Base-by-base conservation (phyloP, 2,888 invertebrate genomes). In the Caenorhabditis japonica region DNA sequence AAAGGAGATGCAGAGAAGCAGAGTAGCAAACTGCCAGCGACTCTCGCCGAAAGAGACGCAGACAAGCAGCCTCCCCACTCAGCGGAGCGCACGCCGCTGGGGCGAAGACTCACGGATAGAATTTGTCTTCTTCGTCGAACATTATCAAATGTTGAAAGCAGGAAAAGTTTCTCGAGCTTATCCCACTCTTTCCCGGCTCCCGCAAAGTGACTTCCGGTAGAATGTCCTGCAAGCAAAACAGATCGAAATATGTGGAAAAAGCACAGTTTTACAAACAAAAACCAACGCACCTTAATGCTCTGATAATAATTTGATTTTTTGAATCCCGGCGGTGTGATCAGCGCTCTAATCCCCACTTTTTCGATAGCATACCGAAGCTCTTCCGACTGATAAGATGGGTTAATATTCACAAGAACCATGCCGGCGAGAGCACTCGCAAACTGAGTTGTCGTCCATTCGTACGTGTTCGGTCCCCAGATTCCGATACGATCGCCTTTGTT, bases 381-480 rank as follows among this genome's bases (percentile, higher is more conserved):
- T 10, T 89, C 88, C 0, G 90, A 89, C 86, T 92, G 91, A 86
- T 92, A 93, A 0, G 91, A 91, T 0, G 94, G 90, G 66, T 95
- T 94, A 30, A 94, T 90, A 62, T 92, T 92, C 15, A 62, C 93
- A 88, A 93, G 88, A 27, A 93, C 90, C 1, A 93, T 88, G 0
- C 94, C 94, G 1, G 91, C 91, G 75, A 93, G 91, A 0, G 92
- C 91, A 0, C 92, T 91, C 0, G 92, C 94, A 86, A 92, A 89
- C 87, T 92, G 91, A 0, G 91, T 89, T 0, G 93, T 82, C 70
- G 92, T 91, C 94, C 94, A 95, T 85, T 93, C 92, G 44, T 91
- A 87, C 7, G 78, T 79, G 88, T 94, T 94, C 0, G 93, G 93
- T 0, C 92, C 91, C 92, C 93, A 94, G 21, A 94, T 89, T 0